These are phyloP conservation scores for Panzeria rudis DNA, from an alignment of 2,888 invertebrate species.

Conservation along the genomic window DNA sequence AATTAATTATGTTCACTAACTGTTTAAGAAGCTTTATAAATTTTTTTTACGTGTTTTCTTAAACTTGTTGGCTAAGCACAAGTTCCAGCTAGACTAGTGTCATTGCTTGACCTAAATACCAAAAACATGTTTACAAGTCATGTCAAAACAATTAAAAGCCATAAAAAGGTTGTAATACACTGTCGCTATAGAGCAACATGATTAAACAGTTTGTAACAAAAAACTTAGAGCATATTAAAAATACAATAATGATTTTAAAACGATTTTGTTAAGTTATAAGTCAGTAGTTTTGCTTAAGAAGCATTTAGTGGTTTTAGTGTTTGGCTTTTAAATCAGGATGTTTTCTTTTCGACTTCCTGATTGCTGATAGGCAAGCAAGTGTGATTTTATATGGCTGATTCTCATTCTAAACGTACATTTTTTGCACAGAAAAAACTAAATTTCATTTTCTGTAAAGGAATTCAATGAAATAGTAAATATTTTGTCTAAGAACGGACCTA, in stretches of 20 bases:
- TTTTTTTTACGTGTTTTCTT: not conserved
- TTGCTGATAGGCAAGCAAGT: too few relatives aligned
- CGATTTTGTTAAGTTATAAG: not conserved
- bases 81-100: constrained; percentile 2
- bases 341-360: too few relatives aligned
- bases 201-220: not conserved
- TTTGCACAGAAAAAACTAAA: too few relatives aligned
- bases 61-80: constrained; percentile 16
- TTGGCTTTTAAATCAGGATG: too few relatives aligned
- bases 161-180: constrained; percentile 18
- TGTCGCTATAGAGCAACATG: not conserved
- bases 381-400: too few relatives aligned
- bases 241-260: not conserved
- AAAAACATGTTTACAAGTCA: constrained; percentile 35
- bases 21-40: not conserved
- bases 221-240: not conserved
- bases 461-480: too few relatives aligned
- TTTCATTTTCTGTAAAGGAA: too few relatives aligned
- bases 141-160: constrained; percentile 29
- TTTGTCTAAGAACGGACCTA: too few relatives aligned
- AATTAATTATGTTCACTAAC: constrained; percentile 27
- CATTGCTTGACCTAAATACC: constrained; percentile 48
- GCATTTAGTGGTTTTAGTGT: too few relatives aligned
- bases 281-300: not conserved
- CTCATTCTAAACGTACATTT: too few relatives aligned